phyloP scores from a whole-genome alignment of 2,113 vertebrate genomes.

The Stercorarius parasiticus region DNA sequence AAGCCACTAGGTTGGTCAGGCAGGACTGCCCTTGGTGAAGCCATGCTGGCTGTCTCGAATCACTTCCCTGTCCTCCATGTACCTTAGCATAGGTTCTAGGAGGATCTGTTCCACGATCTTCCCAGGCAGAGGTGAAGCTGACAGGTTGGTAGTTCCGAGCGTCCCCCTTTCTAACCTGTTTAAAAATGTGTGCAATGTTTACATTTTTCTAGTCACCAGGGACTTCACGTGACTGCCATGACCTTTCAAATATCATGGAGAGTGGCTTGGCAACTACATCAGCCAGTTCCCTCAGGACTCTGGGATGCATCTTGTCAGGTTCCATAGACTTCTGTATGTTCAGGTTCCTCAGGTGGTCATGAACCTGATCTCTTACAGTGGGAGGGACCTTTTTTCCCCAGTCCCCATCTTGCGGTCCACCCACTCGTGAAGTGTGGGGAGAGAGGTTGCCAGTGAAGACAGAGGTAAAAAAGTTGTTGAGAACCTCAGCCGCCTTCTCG shows the following conservation, averaged over 20 bases:
- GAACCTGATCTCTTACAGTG: background rate
- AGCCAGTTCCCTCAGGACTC: background rate
- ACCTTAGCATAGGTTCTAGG: no score
- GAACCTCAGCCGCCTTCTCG: background rate
- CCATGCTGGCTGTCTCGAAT: no score
- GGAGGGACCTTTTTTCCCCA: background rate
- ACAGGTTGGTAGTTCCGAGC: background rate
- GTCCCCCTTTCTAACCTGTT: background rate
- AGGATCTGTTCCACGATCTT: background rate
- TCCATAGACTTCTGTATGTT: background rate
- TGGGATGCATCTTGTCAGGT: background rate
- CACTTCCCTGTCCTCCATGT: no score
- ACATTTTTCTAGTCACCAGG: background rate
- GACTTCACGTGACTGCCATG: background rate
- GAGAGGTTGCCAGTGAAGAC: background rate
- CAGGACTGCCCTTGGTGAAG: no score
- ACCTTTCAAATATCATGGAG: background rate
- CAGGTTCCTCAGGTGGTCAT: background rate
- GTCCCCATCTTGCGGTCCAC: background rate
- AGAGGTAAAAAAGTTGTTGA: background rate
- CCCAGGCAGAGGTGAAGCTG: background rate
- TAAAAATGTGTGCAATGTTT: background rate
- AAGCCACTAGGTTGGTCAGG: no score
- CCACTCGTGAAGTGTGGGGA: background rate
- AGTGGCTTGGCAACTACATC: background rate